A percentile compares a stretch with the other conserved stretches of the same genome.
Evolutionary conservation across 35 echinoderm and acorn worm genomes (phyloP).

Genomic region (Lytechinus variegatus): DNA sequence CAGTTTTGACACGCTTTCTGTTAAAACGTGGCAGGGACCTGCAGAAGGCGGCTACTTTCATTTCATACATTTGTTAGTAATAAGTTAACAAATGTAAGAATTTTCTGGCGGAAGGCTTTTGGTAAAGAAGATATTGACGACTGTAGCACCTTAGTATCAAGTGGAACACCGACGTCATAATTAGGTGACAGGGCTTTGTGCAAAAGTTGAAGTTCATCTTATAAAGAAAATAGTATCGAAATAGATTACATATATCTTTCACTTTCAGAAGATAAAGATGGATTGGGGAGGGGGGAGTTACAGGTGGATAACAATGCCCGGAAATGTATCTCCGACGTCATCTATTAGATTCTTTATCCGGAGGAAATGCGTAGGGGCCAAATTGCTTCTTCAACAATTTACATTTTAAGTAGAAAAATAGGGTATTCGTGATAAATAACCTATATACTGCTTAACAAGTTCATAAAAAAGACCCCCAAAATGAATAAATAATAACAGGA

Average conservation of each 20-base stretch:
- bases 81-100: not conserved
- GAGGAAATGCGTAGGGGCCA: not conserved
- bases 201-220: not conserved
- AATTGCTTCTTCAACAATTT: conserved; percentile 8
- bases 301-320: not conserved
- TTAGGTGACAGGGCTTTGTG: not conserved
- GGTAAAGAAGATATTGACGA: not conserved
- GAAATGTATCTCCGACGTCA: not conserved
- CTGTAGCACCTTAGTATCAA: not conserved
- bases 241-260: not conserved
- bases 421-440: not conserved
- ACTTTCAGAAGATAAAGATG: not conserved
- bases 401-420: not conserved
- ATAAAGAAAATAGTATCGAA: not conserved
- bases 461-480: not conserved
- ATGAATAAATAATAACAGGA: not conserved
- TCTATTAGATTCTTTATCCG: not conserved
- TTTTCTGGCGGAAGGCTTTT: not conserved
- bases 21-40: not conserved
- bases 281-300: not conserved
- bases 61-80: not conserved
- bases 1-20: not conserved
- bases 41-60: not conserved
- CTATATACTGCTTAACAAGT: not conserved
- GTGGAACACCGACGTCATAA: not conserved